Evolutionary conservation across 2,797 vertebrate species (phyloP).

Genomic region (Phaenicophaeus curvirostris): DNA sequence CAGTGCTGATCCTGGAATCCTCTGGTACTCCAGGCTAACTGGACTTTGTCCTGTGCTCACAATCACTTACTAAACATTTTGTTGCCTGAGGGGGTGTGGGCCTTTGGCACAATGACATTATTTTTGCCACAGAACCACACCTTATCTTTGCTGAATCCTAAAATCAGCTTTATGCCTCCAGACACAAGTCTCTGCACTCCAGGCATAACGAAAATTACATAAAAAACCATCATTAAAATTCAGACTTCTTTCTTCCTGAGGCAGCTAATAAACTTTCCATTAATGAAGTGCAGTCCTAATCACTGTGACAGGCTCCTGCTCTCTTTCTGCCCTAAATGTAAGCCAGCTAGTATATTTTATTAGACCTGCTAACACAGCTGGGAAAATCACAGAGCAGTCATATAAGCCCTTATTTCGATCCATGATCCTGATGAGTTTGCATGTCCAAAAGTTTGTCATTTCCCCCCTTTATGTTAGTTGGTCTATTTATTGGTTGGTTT

Average conservation of each 20-base stretch:
- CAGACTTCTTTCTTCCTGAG: constrained; percentile 46
- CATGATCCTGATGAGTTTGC: not conserved
- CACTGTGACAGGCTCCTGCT: constrained; percentile 15
- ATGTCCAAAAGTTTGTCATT: not conserved
- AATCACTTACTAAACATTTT: constrained; percentile 42
- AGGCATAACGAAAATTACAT: constrained; percentile 59
- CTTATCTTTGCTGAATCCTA: constrained; percentile 33
- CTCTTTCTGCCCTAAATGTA: not conserved
- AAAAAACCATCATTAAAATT: constrained; percentile 61
- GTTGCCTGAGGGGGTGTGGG: not conserved
- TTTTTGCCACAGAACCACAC: constrained; percentile 3
- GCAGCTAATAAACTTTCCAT: constrained; percentile 62
- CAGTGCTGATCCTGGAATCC: not conserved
- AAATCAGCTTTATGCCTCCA: constrained; percentile 57
- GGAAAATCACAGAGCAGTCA: not conserved
- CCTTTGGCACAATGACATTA: not conserved
- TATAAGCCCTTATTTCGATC: not conserved
- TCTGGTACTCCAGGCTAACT: not conserved
- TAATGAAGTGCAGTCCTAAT: constrained; percentile 61
- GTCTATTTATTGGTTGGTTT: not conserved
- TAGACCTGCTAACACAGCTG: not conserved
- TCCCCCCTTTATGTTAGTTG: not conserved
- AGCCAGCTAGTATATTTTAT: not conserved
- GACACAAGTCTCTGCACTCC: constrained; percentile 21
- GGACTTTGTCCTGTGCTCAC: constrained; percentile 9